Evolutionary conservation across 2,797 vertebrate species (phyloP).

Genomic region (Acanthornis magna): DNA sequence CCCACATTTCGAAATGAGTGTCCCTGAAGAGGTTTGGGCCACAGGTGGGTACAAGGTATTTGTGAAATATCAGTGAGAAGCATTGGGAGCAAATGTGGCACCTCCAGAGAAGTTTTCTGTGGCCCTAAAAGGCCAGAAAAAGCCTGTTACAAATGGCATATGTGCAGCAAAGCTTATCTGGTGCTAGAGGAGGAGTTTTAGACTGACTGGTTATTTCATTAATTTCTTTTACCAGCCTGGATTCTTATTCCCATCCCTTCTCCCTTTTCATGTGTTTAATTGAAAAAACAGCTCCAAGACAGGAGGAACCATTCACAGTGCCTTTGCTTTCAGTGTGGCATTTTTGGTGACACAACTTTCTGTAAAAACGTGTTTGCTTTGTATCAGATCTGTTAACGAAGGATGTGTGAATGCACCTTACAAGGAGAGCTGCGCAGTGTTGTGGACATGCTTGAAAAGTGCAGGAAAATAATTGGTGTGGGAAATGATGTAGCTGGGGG

Average conservation of each 20-base stretch:
- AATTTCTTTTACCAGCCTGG: neutral
- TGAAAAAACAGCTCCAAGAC: neutral
- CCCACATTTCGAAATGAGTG: neutral
- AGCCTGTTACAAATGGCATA: neutral
- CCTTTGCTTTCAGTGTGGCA: neutral
- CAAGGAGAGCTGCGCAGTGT: neutral
- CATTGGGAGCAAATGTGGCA: neutral
- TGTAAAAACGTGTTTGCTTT: neutral
- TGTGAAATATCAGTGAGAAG: neutral
- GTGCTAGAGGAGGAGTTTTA: neutral
- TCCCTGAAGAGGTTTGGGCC: neutral
- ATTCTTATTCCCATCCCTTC: neutral
- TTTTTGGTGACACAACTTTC: neutral
- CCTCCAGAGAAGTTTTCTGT: neutral
- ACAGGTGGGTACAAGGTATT: accelerated
- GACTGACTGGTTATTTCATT: neutral
- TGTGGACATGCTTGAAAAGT: conserved; percentile 6
- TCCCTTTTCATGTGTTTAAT: neutral
- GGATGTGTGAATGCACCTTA: neutral
- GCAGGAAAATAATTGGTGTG: conserved; percentile 63
- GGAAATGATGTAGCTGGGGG: conserved; percentile 62
- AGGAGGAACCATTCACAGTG: neutral
- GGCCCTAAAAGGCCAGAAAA: neutral
- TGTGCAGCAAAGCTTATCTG: neutral
- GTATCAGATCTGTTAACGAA: neutral